Conservation (phyloP, 2,888 invertebrate species). For the Polyploca ridens region DNA sequence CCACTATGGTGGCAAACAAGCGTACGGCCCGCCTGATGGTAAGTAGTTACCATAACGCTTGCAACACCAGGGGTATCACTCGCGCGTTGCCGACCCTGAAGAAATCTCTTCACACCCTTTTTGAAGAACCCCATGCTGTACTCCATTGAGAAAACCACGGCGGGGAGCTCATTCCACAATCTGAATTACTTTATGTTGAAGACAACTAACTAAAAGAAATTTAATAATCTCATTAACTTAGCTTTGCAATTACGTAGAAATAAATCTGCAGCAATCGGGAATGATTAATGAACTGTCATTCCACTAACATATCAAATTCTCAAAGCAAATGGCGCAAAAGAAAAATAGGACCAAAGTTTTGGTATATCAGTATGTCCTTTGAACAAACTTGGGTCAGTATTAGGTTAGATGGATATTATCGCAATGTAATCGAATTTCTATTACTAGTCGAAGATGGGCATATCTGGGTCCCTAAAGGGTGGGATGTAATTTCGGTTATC, state of each 20-base stretch:
- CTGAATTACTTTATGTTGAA: background rate
- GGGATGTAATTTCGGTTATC: conserved; percentile 17
- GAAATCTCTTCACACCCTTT: too few species aligned
- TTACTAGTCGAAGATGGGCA: conserved; percentile 5
- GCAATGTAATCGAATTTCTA: conserved; percentile 8
- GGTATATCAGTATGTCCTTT: background rate
- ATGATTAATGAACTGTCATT: background rate
- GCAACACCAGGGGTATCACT: too few species aligned
- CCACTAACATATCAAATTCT: background rate
- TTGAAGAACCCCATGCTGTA: too few species aligned
- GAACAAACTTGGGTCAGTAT: conserved; percentile 7
- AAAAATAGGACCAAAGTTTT: background rate
- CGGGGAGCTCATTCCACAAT: too few species aligned
- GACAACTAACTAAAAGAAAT: background rate
- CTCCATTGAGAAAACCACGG: too few species aligned
- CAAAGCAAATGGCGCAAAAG: background rate
- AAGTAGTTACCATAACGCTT: too few species aligned
- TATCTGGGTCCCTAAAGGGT: conserved; percentile 19
- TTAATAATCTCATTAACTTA: background rate
- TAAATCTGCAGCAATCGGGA: background rate
- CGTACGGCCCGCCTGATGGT: too few species aligned
- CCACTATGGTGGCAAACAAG: too few species aligned
- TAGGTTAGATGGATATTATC: conserved; percentile 1
- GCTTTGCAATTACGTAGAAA: background rate
- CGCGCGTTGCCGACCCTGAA: too few species aligned